Conservation (phyloP, 1,140 invertebrate species). For the Latrodectus geometricus region DNA sequence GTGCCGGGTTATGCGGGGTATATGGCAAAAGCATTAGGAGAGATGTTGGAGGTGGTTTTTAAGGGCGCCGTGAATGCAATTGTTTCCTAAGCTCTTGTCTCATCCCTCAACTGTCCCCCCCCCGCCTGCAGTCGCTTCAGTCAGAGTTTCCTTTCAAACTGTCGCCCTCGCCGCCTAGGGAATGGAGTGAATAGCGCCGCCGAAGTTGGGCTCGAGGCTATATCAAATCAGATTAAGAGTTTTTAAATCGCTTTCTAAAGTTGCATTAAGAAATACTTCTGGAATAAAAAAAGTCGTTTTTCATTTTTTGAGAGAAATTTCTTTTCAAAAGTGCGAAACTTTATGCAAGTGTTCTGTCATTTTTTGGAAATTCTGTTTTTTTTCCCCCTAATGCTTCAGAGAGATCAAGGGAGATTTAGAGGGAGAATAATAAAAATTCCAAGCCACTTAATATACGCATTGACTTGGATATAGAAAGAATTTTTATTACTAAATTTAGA, state of each 20-base stretch:
- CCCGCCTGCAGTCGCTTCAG: too few species aligned
- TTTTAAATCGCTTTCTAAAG: not conserved
- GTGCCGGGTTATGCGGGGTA: not conserved
- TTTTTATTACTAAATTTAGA: too few species aligned
- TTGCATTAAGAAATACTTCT: too few species aligned
- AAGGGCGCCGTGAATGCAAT: not conserved
- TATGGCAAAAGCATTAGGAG: not conserved
- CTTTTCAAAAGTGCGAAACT: too few species aligned
- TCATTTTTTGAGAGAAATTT: not conserved
- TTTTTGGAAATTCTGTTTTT: too few species aligned
- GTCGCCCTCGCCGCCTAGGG: not conserved
- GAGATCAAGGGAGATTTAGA: slow-evolving; percentile 4
- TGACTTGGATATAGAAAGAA: too few species aligned
- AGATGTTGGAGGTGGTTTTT: not conserved
- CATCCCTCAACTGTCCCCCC: too few species aligned
- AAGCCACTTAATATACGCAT: not conserved
- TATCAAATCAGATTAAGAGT: slow-evolving; percentile 47
- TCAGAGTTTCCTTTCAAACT: not conserved
- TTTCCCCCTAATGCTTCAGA: not conserved
- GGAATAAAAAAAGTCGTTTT: not conserved
- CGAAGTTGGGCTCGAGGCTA: not conserved
- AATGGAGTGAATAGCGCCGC: not conserved
- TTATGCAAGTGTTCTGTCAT: too few species aligned
- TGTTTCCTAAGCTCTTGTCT: not conserved
- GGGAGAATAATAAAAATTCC: not conserved